These are phyloP conservation scores for Charina bottae DNA, from an alignment of 2,113 vertebrate genomes.

Conservation along the genomic window DNA sequence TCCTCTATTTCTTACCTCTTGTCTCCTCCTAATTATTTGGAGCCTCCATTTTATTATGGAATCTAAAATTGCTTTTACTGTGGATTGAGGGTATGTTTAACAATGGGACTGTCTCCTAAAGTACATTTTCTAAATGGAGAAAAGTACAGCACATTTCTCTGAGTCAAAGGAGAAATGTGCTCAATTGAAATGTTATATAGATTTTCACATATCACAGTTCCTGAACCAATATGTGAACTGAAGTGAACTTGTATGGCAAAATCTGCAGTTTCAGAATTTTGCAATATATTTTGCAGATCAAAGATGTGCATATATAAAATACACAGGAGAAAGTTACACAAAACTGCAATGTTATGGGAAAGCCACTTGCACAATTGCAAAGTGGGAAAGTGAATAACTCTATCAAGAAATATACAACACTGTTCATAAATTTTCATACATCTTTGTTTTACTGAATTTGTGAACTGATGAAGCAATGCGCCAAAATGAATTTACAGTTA, in stretches of 20 bases:
- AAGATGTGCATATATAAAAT: background rate
- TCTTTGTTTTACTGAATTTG: background rate
- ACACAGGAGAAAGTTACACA: background rate
- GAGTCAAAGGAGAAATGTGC: background rate
- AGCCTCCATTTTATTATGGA: background rate
- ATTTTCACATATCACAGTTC: too few relatives aligned
- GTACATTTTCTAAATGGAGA: background rate
- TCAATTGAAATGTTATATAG: background rate
- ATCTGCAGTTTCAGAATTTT: background rate
- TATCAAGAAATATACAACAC: background rate
- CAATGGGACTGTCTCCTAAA: background rate
- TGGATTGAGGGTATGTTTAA: background rate
- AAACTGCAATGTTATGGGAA: background rate
- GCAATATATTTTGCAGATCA: background rate
- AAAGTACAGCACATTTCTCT: background rate
- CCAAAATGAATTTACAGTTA: background rate
- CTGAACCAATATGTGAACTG: too few relatives aligned
- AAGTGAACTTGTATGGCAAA: background rate
- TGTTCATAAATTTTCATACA: background rate
- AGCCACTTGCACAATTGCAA: background rate
- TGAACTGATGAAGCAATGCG: background rate
- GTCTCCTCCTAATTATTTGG: background rate
- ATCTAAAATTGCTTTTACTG: background rate
- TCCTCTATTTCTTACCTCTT: background rate
- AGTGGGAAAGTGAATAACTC: background rate